Base-by-base conservation (phyloP, 2,797 vertebrate species). In the Anguilla anguilla region DNA sequence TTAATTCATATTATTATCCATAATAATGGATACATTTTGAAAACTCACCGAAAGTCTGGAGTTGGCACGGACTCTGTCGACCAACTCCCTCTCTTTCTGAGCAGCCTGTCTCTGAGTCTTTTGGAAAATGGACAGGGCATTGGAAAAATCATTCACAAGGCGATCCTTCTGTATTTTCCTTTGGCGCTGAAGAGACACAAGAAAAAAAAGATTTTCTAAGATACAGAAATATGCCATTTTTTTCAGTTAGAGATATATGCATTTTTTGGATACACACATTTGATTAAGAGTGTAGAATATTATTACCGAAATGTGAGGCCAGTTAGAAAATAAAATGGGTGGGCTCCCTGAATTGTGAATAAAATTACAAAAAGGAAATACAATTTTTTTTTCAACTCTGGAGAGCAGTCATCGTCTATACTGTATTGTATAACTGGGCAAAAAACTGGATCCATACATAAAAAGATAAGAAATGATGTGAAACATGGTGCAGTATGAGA, bases 151-250 rank as follows among this genome's bases (percentile, higher is more conserved):
- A 6, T 94, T 97, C 90, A 99, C 92, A 67, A 99, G 94, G 19
- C 98, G 97, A 25, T 99, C 98, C 91, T 96, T 98, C 93, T 98
- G 98, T 86, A 99, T 95, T 93, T 98, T 99, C 84, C 97, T 97
- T 93, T 99, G 98, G 85, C 98, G 96, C 98, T 99, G 53, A 3
- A 92, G 25, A 72, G 92, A 85, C 35, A 93, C 35, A 91, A 22
- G 51, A 85, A 31, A 0, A 53, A 3, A 87, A 39, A 85, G n/a
- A 74, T 19, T 9, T 57, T 25, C 39, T 51, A 51, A 86, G 55
- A 11, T 79, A 53, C 46, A 67, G 25, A 22, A 39, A 55, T 28
- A 43, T 15, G 59, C 83, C 59, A 43, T 81, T 53, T 87, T 67
- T 53, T 13, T 84, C 53, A 22, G 13, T 15, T 84, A 55, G 49